phyloP scores from a whole-genome alignment of 1,140 invertebrate genomes.

The Ips typographus region DNA sequence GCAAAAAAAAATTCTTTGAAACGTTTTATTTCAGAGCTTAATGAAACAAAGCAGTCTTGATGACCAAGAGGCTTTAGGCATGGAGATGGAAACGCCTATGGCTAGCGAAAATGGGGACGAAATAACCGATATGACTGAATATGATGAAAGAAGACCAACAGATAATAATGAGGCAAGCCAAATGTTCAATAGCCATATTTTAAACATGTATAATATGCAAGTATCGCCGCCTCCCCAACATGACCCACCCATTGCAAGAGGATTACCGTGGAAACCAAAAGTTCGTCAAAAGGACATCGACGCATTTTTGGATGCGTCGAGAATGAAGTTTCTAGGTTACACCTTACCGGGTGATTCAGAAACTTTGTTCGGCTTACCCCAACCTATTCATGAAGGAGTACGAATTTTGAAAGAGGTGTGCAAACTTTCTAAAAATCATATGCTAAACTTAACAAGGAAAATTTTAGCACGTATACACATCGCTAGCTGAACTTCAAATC shows the following conservation, averaged over 20 bases:
- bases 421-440: conserved; percentile 29
- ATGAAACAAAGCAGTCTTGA: conserved; percentile 94
- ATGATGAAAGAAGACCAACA: conserved; percentile 56
- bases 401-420: conserved; percentile 77
- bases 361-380: conserved; percentile 89
- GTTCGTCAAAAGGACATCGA: conserved; percentile 93
- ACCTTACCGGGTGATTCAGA: conserved; percentile 80
- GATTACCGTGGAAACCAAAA: conserved; percentile 92
- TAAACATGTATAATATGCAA: conserved; percentile 55
- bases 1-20: neutral
- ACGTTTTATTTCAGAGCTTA: conserved; percentile 63
- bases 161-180: conserved; percentile 53
- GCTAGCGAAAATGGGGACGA: conserved; percentile 56
- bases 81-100: conserved; percentile 64
- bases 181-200: conserved; percentile 41
- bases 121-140: conserved; percentile 51
- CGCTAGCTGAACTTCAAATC: conserved; percentile 80
- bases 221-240: conserved; percentile 23
- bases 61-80: conserved; percentile 74
- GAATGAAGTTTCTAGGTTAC: conserved; percentile 93
- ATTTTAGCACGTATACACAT: conserved; percentile 74
- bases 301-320: conserved; percentile 84
- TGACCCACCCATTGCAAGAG: conserved; percentile 30
- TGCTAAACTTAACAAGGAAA: neutral
- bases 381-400: conserved; percentile 92